Conservation (phyloP, 2,797 vertebrate species). For the Fringilla coelebs region DNA sequence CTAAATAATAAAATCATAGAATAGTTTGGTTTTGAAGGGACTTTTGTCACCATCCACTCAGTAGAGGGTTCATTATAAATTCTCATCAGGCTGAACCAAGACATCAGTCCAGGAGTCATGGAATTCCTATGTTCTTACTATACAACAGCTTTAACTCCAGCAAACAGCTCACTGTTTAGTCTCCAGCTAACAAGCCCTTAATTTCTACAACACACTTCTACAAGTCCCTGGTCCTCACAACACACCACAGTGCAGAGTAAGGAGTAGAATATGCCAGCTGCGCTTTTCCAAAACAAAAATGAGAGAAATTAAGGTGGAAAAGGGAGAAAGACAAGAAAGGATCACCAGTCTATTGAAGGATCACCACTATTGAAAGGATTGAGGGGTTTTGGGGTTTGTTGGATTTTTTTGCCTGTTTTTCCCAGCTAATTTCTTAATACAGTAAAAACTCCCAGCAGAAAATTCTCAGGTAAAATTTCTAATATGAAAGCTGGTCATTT, state of each 20-base stretch:
- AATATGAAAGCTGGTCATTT: background rate
- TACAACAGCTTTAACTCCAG: rapidly evolving
- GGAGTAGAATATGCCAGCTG: background rate
- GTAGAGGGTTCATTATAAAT: background rate
- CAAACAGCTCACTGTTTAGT: background rate
- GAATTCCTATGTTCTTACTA: background rate
- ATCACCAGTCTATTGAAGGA: too few relatives aligned
- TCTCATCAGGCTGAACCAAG: background rate
- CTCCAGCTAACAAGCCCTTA: background rate
- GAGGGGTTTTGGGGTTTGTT: background rate
- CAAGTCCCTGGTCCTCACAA: background rate
- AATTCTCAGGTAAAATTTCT: background rate
- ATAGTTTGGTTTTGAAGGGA: background rate
- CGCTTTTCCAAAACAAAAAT: background rate
- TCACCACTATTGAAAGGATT: background rate
- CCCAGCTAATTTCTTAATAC: background rate
- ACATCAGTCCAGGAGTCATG: too few relatives aligned
- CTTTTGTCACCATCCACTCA: rapidly evolving
- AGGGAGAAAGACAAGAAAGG: background rate
- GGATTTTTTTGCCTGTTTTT: background rate
- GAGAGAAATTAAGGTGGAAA: background rate
- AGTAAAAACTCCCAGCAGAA: background rate
- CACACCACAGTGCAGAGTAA: background rate
- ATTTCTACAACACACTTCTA: background rate
- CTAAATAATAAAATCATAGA: background rate